These are phyloP conservation scores for Trachops cirrhosus DNA, from an alignment of 2,797 vertebrate species.

Conservation along the genomic window DNA sequence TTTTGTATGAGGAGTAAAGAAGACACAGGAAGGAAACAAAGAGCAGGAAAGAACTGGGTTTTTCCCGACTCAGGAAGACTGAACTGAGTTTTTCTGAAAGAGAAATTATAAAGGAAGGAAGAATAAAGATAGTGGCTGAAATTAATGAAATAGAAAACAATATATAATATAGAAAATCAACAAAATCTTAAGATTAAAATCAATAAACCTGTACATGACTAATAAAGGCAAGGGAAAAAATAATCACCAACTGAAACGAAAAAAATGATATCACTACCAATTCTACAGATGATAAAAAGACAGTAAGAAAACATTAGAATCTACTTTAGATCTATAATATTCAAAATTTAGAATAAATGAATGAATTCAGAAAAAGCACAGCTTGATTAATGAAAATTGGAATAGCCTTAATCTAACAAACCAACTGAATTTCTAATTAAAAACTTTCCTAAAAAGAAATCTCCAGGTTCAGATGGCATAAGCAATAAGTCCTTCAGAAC, in stretches of 20 bases:
- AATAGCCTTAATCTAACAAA: slow-evolving; percentile 1
- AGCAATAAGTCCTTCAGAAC: background rate
- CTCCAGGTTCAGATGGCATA: background rate
- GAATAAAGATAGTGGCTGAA: background rate
- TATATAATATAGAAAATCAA: background rate
- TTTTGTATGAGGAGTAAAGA: background rate
- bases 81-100: background rate
- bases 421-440: background rate
- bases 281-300: background rate
- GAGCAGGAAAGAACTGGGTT: background rate
- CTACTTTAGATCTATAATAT: background rate
- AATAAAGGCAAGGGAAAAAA: background rate
- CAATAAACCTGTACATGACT: background rate
- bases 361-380: background rate
- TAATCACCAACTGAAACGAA: background rate
- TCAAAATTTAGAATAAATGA: background rate
- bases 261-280: background rate
- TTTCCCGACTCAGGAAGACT: background rate
- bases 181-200: background rate
- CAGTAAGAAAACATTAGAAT: background rate
- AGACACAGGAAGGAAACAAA: background rate
- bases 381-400: background rate
- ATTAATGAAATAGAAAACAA: background rate
- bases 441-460: background rate
- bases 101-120: background rate